Percentiles rank a stretch among this genome's conserved stretches.
These are phyloP conservation scores for Trichonephila clavipes DNA, from an alignment of 1,140 invertebrate genomes.

Conservation along the genomic window DNA sequence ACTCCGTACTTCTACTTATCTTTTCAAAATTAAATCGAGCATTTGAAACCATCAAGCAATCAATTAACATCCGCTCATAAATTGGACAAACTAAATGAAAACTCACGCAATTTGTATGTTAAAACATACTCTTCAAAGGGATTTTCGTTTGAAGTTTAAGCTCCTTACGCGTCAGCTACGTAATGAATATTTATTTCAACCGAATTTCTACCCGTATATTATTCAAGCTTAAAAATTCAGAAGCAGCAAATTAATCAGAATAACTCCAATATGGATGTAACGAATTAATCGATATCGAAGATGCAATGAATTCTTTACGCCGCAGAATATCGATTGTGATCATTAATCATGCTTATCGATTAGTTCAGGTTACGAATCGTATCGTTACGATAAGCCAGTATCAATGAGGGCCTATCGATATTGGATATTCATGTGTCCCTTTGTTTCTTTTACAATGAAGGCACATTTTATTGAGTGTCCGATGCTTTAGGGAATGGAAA, in stretches of 20 bases:
- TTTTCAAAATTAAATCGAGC: constrained; percentile 46
- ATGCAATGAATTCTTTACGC: constrained; percentile 67
- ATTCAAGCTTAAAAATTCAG: constrained; percentile 57
- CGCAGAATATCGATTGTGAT: constrained; percentile 67
- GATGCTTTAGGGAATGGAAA: not conserved
- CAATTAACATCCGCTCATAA: constrained; percentile 25
- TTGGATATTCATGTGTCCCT: constrained; percentile 11
- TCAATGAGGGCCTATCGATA: constrained; percentile 65
- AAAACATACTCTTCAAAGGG: constrained; percentile 34
- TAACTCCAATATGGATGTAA: constrained; percentile 42
- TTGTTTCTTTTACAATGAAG: constrained; percentile 64
- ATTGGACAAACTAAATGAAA: constrained; percentile 34
- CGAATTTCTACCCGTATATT: constrained; percentile 46
- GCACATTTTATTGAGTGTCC: constrained; percentile 46
- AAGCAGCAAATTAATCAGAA: constrained; percentile 59
- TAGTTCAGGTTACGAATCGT: constrained; percentile 66
- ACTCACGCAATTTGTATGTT: constrained; percentile 51
- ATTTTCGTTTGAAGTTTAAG: constrained; percentile 50
- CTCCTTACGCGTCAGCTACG: constrained; percentile 10
- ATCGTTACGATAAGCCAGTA: constrained; percentile 70
- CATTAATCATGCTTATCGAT: constrained; percentile 72
- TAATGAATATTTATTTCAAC: constrained; percentile 66
- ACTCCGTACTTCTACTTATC: not conserved
- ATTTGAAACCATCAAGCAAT: constrained; percentile 22
- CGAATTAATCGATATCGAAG: constrained; percentile 67